Evolutionary conservation across 2,888 invertebrate genomes (phyloP), one percentile per base, ranked within the genome.

Genomic region (Orthosia incerta): DNA sequence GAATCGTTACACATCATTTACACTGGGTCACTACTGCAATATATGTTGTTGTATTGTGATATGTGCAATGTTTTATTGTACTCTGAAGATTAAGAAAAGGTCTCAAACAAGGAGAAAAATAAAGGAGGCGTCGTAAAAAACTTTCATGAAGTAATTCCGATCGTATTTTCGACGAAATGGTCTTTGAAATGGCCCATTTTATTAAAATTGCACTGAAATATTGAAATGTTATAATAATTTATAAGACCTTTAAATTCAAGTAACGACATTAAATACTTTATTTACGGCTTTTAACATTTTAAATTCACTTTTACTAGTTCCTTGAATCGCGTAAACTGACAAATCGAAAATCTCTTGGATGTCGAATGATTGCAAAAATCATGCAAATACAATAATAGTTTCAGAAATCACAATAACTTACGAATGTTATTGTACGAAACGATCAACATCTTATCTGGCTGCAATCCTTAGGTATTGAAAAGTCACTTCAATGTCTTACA

Each of bases 191-290:
- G 74, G 60, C 16, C 63, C 46, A 66, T 69, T 72, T 72, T 65
- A 64, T 71, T 68, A 61, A 69, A 74, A 71, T 57, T 68, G 48
- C 55, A 53, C 39, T 65, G 63, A 68, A 62, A 70, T 81, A 75
- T 71, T 77, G 60, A 82, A 75, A 75, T 74, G 57, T 74, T 76
- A 71, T 72, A 72, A 66, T 66, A 83, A 83, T 78, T 80, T 80
- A 73, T 61, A 56, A 69, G 61, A 48, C 45, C 61, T 65, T 73
- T 74, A 72, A 72, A 74, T 70, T 74, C 60, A 78, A 68, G 48
- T 39, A 61, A 83, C 59, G 51, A 73, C 53, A 83, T 86, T 63
- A 80, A 62, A 46, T 60, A 20, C n/a, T 60, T 71, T 67, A 72
- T 80, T 86, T 80, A 80, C 72, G 26, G 51, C 53, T 11, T 56